These are phyloP conservation scores for Synergus japonicus DNA, from an alignment of 2,888 invertebrate species.

Conservation along the genomic window DNA sequence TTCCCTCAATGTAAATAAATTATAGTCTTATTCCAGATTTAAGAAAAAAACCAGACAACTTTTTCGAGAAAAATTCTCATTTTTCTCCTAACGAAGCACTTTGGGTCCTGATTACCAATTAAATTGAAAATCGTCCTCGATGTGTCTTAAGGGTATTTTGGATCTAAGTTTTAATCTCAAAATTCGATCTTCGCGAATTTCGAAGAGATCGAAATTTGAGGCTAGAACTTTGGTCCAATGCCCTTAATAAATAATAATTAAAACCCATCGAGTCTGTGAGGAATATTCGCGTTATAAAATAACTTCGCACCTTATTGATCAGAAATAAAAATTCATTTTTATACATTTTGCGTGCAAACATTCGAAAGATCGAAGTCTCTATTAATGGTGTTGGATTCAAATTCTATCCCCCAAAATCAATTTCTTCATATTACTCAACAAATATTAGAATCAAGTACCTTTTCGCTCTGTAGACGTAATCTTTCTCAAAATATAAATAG, in stretches of 20 bases:
- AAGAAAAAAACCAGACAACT: not conserved
- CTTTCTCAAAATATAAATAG: no score
- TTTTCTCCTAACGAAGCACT: not conserved
- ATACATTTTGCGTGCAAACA: not conserved
- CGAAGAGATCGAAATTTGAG: no score
- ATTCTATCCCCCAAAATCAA: no score
- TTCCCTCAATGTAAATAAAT: not conserved
- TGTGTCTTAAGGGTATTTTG: not conserved
- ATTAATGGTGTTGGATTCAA: not conserved
- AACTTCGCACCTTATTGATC: not conserved
- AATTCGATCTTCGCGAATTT: no score
- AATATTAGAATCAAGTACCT: no score
- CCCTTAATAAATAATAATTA: no score
- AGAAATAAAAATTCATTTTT: conserved; percentile 9
- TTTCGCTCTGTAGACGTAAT: no score
- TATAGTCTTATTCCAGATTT: not conserved
- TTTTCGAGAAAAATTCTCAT: not conserved
- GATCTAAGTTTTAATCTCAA: no score
- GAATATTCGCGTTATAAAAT: not conserved
- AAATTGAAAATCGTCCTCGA: not conserved
- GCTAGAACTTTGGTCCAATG: no score
- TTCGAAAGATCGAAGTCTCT: not conserved
- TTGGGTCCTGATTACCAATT: not conserved
- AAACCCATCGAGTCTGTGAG: not conserved
- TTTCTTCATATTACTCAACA: no score